Base-by-base conservation (phyloP, 2,888 invertebrate species). In the Alsophila aescularia region DNA sequence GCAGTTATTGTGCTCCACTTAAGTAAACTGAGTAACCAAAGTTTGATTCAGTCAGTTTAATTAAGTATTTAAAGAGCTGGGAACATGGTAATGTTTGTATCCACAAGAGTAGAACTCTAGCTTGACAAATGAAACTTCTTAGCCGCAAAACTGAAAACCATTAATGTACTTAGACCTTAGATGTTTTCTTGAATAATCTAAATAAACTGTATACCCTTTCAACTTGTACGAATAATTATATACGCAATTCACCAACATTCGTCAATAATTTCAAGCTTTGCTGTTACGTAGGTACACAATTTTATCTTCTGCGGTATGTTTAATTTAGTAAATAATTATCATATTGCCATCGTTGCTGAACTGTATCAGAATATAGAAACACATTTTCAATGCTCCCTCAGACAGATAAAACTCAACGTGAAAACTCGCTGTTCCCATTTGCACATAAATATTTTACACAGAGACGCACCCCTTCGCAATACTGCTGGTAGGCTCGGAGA, bases 381-480 rank as follows among this genome's bases (percentile, higher is more conserved):
- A 52, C 35, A 39, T 43, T 52, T 47, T 44, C 37, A 52, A 57
- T 52, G 39, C 51, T 37, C 44, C 42, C 47, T 34, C 48, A 48
- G 43, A n/a, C 48, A 42, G 58, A 58, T 63, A 60, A 60, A 60
- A 60, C 52, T 63, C 58, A 42, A 51, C 60, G 55, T 56, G 63
- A 51, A 63, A 54, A 58, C 63, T 63, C 58, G 42, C 63, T 56
- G 53, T 51, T 58, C 56, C 56, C 58, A 63, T 63, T 60, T 60
- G 55, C 55, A 56, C 63, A 60, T 60, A 63, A 60, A 63, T 60
- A 60, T 60, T 63, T 63, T 63, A 63, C 56, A 40, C 14, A 36
- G 55, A 50, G 52, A 62, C 55, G 63, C 63, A 59, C 62, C 60
- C 54, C 54, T 60, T 42, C 44, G 50, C 52, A 59, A 43, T 50